These are phyloP conservation scores for Drosophila kanekoi DNA, from an alignment of 2,888 invertebrate species.

Conservation along the genomic window DNA sequence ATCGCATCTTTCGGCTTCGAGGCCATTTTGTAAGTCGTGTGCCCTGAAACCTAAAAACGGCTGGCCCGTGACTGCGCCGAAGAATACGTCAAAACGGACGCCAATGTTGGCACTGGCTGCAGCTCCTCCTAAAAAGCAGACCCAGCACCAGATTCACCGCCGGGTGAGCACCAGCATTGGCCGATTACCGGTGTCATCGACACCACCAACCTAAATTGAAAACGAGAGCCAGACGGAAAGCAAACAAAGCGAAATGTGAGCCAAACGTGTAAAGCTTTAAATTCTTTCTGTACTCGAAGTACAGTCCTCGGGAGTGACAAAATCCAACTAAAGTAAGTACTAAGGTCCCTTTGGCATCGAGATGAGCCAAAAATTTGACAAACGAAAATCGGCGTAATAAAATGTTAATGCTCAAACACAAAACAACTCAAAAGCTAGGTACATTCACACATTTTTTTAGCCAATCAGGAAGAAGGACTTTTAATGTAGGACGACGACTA, in stretches of 20 bases:
- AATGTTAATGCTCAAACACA: no score
- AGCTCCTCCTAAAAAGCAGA: slow-evolving; percentile 62
- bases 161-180: slow-evolving; percentile 62
- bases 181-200: slow-evolving; percentile 85
- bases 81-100: slow-evolving; percentile 91
- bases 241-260: slow-evolving; percentile 20
- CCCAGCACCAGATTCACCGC: slow-evolving; percentile 51
- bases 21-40: slow-evolving; percentile 92
- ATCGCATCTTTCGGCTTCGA: no score
- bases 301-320: slow-evolving; percentile 17
- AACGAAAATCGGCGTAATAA: slow-evolving; percentile 23
- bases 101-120: slow-evolving; percentile 54
- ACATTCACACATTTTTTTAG: no score
- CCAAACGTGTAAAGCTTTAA: slow-evolving; percentile 17
- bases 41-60: slow-evolving; percentile 96
- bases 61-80: slow-evolving; percentile 96
- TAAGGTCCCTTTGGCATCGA: slow-evolving; percentile 61
- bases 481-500: no score
- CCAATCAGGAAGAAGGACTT: no score
- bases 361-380: slow-evolving; percentile 25
- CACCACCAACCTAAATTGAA: slow-evolving; percentile 89
- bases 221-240: slow-evolving; percentile 49
- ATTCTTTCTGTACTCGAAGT: slow-evolving; percentile 19
- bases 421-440: no score
- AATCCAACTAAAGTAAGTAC: slow-evolving; percentile 64